phyloP scores from a whole-genome alignment of 2,113 vertebrate genomes.

The Stegostoma tigrinum region DNA sequence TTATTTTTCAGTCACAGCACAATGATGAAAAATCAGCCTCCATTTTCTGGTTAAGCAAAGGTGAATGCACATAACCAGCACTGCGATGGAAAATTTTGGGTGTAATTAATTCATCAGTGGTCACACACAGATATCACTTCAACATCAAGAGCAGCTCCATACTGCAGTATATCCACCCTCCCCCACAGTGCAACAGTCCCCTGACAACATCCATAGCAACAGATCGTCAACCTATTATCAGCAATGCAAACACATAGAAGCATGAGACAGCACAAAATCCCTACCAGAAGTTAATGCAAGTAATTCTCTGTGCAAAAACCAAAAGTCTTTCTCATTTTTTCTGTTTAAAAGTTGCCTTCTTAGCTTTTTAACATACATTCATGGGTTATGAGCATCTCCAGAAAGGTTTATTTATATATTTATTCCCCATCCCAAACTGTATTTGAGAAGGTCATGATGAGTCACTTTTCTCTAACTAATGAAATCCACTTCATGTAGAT shows the following conservation, averaged over 20 bases:
- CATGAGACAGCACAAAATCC: conserved; percentile 8
- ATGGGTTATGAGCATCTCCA: not conserved
- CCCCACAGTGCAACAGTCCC: conserved; percentile 9
- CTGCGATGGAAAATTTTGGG: not conserved
- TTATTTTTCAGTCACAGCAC: not conserved
- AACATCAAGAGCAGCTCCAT: not conserved
- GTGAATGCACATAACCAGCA: not conserved
- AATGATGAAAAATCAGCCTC: not conserved
- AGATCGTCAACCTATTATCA: not conserved
- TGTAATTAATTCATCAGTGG: not conserved
- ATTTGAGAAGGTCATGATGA: not conserved
- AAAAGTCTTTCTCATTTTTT: not conserved
- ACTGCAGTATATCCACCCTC: not conserved
- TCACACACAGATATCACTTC: not conserved
- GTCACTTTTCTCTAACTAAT: too few species aligned
- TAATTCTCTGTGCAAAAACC: not conserved
- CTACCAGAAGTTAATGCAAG: not conserved
- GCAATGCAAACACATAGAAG: not conserved
- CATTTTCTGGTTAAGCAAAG: not conserved
- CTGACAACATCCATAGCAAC: conserved; percentile 27
- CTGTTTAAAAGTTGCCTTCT: not conserved
- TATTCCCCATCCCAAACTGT: too few species aligned
- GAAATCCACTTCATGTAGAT: too few species aligned
- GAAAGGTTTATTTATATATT: too few species aligned
- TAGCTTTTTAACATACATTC: not conserved